Conservation (phyloP, 2,888 invertebrate species). For the Apotomis betuletana region DNA sequence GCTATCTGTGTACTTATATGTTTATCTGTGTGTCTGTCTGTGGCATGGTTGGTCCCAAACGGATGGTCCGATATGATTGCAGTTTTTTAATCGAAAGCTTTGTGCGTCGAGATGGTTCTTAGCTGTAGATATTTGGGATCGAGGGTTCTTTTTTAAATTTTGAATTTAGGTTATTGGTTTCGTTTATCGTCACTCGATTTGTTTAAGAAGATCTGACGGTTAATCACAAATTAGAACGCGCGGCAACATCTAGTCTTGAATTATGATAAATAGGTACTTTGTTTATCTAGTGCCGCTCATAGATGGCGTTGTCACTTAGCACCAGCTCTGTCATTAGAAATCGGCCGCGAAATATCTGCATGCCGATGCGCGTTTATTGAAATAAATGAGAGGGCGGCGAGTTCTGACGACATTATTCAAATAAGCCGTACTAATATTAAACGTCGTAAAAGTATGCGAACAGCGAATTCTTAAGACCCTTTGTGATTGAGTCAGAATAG, state of each 20-base stretch:
- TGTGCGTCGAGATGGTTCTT: too few species aligned
- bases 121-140: too few species aligned
- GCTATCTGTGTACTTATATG: too few species aligned
- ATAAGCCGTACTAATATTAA: constrained; percentile 21
- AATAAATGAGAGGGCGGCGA: constrained; percentile 65
- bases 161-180: too few species aligned
- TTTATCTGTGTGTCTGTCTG: too few species aligned
- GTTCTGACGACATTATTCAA: constrained; percentile 46
- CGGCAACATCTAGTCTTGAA: constrained; percentile 20
- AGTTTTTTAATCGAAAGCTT: too few species aligned
- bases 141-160: too few species aligned
- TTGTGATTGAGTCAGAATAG: constrained; percentile 7
- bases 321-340: constrained; percentile 58
- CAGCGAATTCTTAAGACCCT: background rate
- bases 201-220: background rate
- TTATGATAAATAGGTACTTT: constrained; percentile 15
- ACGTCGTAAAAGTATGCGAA: constrained; percentile 4
- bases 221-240: background rate
- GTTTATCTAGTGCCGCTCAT: constrained; percentile 26
- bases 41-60: too few species aligned
- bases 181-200: background rate
- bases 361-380: constrained; percentile 47
- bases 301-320: constrained; percentile 33
- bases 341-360: constrained; percentile 58
- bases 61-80: too few species aligned